Base-by-base conservation (phyloP, 1,140 invertebrate genomes). In the Charaxes varanes region DNA sequence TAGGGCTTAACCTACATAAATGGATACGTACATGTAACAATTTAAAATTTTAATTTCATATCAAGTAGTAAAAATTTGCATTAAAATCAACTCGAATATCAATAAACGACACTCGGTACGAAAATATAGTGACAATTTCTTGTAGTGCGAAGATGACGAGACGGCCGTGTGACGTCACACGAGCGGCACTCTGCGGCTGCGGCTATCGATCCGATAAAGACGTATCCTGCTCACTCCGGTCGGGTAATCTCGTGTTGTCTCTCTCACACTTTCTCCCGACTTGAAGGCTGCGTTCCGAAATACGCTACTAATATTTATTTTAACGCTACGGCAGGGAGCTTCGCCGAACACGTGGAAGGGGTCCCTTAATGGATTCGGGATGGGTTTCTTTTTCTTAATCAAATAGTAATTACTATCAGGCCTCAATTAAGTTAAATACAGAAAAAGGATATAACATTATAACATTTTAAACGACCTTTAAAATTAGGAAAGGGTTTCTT, bases 281-380 rank as follows among this genome's bases (percentile, higher is more conserved):
- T 64, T 58, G 63, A 73, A 73, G 68, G 60, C 62, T 68, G 71
- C 68, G 68, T 71, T 73, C 68, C 57, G 58, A 76, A 80, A 74
- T 77, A 82, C 76, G 76, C 69, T 80, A 80, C 74, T 79, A 79
- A 78, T 82, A 78, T 80, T 80, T 82, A 82, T 82, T 78, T 82
- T 78, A 82, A 80, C 74, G 61, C 69, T 71, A 58, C 65, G 58
- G 60, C 64, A 60, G 62, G 54, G 55, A 56, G 53, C 48, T 43
- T 43, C 44, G 45, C 44, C 36, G 60, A 71, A 61, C 76, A 77
- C 74, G 74, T 82, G 77, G 68, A 48, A 56, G 37, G 37, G 11
- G 16, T 31, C 15, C 15, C n/a, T 17, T 8, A 2, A 6, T 18
- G 28, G n/a, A 10, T 15, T 2, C 6, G 26, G 13, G 13, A 28